Percentiles rank a stretch among this genome's conserved stretches.
phyloP scores from a whole-genome alignment of 2,888 invertebrate species.

The Callyntrura sp. region DNA sequence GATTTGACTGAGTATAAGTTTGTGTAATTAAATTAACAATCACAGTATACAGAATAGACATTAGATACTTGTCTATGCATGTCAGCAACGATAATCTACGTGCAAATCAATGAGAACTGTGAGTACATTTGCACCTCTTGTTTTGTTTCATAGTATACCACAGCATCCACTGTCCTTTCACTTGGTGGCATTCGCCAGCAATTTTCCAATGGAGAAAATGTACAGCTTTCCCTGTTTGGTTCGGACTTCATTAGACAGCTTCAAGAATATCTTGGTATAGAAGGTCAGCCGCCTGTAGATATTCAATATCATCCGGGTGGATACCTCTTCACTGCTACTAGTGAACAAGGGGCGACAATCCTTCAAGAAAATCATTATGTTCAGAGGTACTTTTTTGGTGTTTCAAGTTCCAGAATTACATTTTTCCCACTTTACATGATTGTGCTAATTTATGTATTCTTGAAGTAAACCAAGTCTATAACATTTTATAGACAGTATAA shows the following conservation, averaged over 20 bases:
- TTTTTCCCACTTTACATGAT: too few species aligned
- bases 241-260: conserved; percentile 94
- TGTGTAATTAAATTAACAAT: not conserved
- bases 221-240: conserved; percentile 94
- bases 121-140: too few species aligned
- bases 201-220: conserved; percentile 96
- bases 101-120: too few species aligned
- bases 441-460: too few species aligned
- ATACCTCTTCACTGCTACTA: conserved; percentile 94
- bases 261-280: conserved; percentile 88
- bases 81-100: too few species aligned
- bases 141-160: conserved; percentile 88
- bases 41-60: conserved; percentile 83
- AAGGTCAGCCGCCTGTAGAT: conserved; percentile 87
- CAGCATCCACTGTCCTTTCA: conserved; percentile 90
- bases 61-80: too few species aligned
- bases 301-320: conserved; percentile 94
- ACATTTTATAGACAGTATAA: conserved; percentile 88
- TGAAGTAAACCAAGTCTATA: too few species aligned
- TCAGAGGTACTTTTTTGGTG: conserved; percentile 15
- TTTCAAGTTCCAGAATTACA: too few species aligned
- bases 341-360: conserved; percentile 90
- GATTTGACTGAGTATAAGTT: too few species aligned
- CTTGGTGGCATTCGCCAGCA: conserved; percentile 96
- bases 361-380: conserved; percentile 86